A percentile compares a stretch with the other conserved stretches of the same genome.
Conservation (phyloP, 2,888 invertebrate species). For the Diaperis boleti region DNA sequence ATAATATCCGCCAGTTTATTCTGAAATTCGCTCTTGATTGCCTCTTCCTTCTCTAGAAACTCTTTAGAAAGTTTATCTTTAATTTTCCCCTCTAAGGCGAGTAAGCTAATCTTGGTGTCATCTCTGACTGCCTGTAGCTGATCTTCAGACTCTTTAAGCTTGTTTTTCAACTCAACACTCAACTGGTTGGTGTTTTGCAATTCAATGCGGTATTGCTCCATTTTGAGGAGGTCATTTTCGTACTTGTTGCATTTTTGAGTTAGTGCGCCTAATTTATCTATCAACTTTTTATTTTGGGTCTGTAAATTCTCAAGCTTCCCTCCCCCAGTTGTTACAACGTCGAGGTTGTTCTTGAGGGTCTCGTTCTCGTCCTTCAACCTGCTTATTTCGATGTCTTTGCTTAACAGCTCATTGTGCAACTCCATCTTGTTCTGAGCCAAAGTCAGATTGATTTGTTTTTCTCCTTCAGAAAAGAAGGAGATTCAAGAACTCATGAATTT, state of each 20-base stretch:
- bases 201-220: constrained; percentile 58
- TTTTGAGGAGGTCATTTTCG: constrained; percentile 60
- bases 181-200: constrained; percentile 44
- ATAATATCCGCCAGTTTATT: constrained; percentile 54
- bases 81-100: constrained; percentile 59
- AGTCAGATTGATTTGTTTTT: constrained; percentile 63
- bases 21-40: constrained; percentile 54
- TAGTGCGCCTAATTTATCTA: constrained; percentile 61
- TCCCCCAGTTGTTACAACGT: constrained; percentile 46
- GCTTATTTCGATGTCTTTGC: constrained; percentile 61
- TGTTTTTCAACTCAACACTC: constrained; percentile 46
- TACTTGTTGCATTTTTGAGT: constrained; percentile 57
- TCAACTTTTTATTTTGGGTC: constrained; percentile 62
- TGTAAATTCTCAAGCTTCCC: constrained; percentile 61
- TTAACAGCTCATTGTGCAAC: constrained; percentile 63
- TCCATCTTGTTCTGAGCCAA: constrained; percentile 64
- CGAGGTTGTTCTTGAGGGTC: constrained; percentile 53
- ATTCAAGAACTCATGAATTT: too few species aligned
- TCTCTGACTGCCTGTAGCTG: constrained; percentile 62
- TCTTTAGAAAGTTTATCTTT: constrained; percentile 53
- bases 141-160: constrained; percentile 25
- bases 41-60: constrained; percentile 51
- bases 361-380: constrained; percentile 60
- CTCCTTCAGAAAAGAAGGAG: constrained; percentile 55
- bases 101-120: constrained; percentile 61